Evolutionary conservation across 2,113 vertebrate species (phyloP).

Genomic region (Carassius gibelio): DNA sequence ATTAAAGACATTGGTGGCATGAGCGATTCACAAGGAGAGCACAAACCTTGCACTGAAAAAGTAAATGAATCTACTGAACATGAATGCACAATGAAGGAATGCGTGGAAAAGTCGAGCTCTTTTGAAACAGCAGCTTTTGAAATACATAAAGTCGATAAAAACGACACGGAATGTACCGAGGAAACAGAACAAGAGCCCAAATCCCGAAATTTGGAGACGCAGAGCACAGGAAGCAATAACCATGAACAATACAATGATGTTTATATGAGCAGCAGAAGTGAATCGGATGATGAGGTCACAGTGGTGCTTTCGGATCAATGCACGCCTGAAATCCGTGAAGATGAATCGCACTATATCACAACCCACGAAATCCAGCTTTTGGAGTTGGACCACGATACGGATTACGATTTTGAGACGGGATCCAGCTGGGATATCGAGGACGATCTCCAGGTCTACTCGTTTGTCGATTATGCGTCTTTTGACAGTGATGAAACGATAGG

Average conservation of each 20-base stretch:
- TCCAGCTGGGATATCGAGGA: slow-evolving; percentile 87
- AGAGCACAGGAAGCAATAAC: slow-evolving; percentile 66
- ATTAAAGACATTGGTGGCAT: slow-evolving; percentile 29
- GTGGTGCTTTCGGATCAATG: slow-evolving; percentile 64
- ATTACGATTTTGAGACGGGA: slow-evolving; percentile 78
- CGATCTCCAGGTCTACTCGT: slow-evolving; percentile 85
- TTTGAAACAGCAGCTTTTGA: slow-evolving; percentile 45
- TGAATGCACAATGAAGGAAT: neutral
- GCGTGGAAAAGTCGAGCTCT: slow-evolving; percentile 25
- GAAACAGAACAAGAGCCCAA: neutral
- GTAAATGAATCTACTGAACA: neutral
- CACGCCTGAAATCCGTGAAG: slow-evolving; percentile 63
- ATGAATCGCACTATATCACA: slow-evolving; percentile 90
- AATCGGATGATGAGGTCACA: slow-evolving; percentile 63
- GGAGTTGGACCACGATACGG: slow-evolving; percentile 87
- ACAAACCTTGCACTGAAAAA: slow-evolving; percentile 1
- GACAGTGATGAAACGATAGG: slow-evolving; percentile 76
- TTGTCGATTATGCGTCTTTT: slow-evolving; percentile 87
- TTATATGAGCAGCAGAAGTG: slow-evolving; percentile 58
- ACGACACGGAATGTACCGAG: slow-evolving; percentile 33
- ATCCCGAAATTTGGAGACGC: slow-evolving; percentile 45
- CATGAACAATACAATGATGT: slow-evolving; percentile 63
- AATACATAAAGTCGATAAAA: slow-evolving; percentile 24
- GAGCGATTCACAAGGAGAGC: neutral
- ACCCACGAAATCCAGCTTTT: slow-evolving; percentile 93